phyloP scores from a whole-genome alignment of 2,888 invertebrate species.

The Catocala fraxini region DNA sequence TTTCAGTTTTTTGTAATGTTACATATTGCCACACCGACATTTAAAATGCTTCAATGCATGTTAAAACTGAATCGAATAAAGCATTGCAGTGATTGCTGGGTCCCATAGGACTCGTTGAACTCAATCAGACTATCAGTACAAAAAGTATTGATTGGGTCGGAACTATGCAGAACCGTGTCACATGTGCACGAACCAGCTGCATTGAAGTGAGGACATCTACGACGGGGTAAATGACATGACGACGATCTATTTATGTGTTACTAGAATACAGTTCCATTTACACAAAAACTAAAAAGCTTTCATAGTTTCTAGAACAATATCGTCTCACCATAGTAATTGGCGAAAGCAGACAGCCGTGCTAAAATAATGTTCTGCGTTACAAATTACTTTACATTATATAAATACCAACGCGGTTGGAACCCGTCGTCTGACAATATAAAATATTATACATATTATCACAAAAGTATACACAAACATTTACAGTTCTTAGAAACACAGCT shows the following conservation, averaged over 20 bases:
- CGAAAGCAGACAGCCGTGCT: no score
- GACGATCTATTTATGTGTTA: constrained; percentile 5
- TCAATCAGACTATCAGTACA: constrained; percentile 7
- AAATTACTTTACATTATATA: no score
- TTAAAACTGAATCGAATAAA: no score
- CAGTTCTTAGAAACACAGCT: neutral
- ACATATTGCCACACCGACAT: no score
- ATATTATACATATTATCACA: no score
- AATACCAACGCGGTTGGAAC: no score
- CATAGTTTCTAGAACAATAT: neutral
- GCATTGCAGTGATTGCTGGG: no score
- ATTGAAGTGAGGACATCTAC: constrained; percentile 9
- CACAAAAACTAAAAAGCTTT: neutral
- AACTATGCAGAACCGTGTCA: constrained; percentile 11
- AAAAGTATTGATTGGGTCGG: constrained; percentile 23
- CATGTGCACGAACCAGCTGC: constrained; percentile 13
- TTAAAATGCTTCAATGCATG: no score
- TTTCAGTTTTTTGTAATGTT: no score
- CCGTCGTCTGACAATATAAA: neutral
- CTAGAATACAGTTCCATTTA: neutral
- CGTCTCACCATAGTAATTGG: neutral
- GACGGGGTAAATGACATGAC: constrained; percentile 3
- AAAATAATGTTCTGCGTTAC: no score
- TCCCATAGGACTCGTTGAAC: constrained; percentile 1
- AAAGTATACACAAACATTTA: neutral